Evolutionary conservation across 2,113 vertebrate genomes (phyloP), one percentile per base, ranked within the genome.

Genomic region (Chascanopsetta lugubris): DNA sequence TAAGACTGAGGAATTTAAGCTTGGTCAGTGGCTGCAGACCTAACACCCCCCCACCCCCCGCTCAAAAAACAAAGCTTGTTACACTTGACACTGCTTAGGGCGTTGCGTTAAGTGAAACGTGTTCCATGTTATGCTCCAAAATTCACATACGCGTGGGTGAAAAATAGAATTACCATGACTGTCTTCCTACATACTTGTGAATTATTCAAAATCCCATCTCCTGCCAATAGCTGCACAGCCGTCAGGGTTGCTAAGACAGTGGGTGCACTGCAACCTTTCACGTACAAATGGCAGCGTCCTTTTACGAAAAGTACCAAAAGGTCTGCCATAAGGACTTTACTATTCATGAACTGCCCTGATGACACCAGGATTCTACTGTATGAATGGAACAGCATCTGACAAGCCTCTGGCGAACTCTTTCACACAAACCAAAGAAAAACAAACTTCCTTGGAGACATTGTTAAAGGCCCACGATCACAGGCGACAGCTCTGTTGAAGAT

Each of bases 361-460:
- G 79, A 73, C 73, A 77, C 55, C 63, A 58, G 81, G 69, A 66
- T 50, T 47, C 54, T 51, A 40, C 51, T 29, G 59, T 48, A 36
- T 53, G 36, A 61, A 49, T 34, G 40, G 53, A 68, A 53, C 58
- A 43, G 53, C 17, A 38, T 29, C 73, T 45, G 64, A 63, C 60
- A 82, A 74, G 70, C 49, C 56, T 51, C 77, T 62, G 62, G 57
- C 48, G 60, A 50, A 27, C 50, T 61, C 54, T 71, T 50, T 27
- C 54, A 50, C 3, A 9, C 57, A 72, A 38, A 36, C 36, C 63
- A 72, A 26, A 51, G 36, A 54, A 75, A 75, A 72, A 64, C 48
- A 58, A 63, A 77, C 26, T 62, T 60, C 48, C 65, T 61, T 64
- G 65, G 83, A 80, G 72, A 83, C 60, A 65, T 59, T 72, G 63